These are phyloP conservation scores for Delphinus delphis DNA, from an alignment of 2,113 vertebrate species.

Conservation along the genomic window DNA sequence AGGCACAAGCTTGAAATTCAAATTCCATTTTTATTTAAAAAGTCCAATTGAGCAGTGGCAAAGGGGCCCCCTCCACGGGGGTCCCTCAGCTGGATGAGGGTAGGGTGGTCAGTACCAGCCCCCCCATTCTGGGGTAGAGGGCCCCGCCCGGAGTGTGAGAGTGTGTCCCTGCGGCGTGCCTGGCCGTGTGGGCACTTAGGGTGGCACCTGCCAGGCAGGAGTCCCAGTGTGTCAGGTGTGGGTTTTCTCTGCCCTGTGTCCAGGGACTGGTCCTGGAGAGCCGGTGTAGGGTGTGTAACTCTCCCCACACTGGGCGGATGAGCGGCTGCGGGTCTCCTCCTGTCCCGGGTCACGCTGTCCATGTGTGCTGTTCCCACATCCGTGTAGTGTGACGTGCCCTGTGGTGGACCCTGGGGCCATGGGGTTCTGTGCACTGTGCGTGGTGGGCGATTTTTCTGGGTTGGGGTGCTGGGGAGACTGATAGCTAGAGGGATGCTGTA, in stretches of 20 bases:
- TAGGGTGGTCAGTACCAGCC: not conserved
- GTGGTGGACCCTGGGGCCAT: not conserved
- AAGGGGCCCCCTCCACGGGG: not conserved
- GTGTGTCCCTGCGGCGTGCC: not conserved
- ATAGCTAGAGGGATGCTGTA: not conserved
- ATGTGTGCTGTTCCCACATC: not conserved
- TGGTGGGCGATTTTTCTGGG: not conserved
- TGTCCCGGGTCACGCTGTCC: not conserved
- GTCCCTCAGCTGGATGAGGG: not conserved
- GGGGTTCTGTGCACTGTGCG: not conserved
- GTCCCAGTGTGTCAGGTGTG: not conserved
- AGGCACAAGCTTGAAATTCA: not conserved
- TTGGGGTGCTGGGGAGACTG: not conserved
- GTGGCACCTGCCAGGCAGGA: not conserved
- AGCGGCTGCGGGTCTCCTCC: not conserved
- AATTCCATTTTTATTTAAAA: slow-evolving; percentile 59
- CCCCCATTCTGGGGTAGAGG: not conserved
- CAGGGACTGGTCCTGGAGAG: not conserved
- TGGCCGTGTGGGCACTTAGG: not conserved
- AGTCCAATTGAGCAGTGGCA: not conserved
- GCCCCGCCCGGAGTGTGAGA: not conserved
- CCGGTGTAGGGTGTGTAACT: not conserved
- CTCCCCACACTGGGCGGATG: not conserved
- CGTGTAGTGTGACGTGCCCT: not conserved
- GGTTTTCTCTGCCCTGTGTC: not conserved